Base-by-base conservation (phyloP, 2,797 vertebrate genomes). In the Telmatherina bonti region DNA sequence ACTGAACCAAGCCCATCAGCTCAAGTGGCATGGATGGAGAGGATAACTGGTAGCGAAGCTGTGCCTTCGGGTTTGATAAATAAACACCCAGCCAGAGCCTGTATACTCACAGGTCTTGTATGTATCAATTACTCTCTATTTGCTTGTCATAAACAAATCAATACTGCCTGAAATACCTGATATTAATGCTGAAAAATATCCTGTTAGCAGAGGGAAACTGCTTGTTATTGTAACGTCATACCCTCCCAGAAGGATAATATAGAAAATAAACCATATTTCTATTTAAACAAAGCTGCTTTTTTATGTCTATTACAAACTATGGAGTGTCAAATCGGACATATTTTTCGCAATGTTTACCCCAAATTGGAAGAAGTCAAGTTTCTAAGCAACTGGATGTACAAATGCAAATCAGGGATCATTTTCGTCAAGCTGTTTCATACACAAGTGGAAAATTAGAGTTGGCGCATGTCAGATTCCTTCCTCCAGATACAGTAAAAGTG, bases 301-400 rank as follows among this genome's bases (percentile, higher is more conserved):
- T 5, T 47, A 20, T 27, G 22, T 30, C 3, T 18, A 27, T 62
- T 51, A 30, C n/a, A 58, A 45, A 54, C n/a, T 15, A 15, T 2
- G 27, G 24, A 12, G 41, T 66, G 52, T 62, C 0, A 70, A 20
- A 72, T 47, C 29, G 20, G 60, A 64, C 65, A 62, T 61, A 60
- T 74, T 81, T 81, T 78, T 57, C 62, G 36, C 36, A 27, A 67
- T 35, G 20, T 72, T 43, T 41, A 41, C 68, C 53, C 57, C 31
- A 0, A 7, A 61, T 41, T 20, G 31, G 62, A 57, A 67, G 55
- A 47, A 47, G 24, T 58, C 35, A 43, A 70, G 88, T 88, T 88
- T 86, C 87, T 65, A 84, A 83, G 89, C 91, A 93, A 90, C 86
- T 74, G 79, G 57, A 79, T 81, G 68, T 76, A 63, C 49, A 85